Base-by-base conservation (phyloP, 2,113 vertebrate species). In the Chaetops frenatus region DNA sequence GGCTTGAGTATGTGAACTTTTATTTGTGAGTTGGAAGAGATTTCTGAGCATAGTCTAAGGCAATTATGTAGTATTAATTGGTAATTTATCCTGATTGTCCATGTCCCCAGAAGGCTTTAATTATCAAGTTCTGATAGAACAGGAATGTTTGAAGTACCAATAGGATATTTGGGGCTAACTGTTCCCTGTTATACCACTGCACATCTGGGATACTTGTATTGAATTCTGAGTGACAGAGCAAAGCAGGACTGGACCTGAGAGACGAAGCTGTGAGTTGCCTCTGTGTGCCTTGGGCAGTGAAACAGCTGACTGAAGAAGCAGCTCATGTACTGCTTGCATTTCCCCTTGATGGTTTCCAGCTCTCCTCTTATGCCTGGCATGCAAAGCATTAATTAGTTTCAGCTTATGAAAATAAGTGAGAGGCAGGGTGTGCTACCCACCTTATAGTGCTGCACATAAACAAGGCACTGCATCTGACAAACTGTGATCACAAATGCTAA, bases 291-390 rank as follows among this genome's bases (percentile, higher is more conserved):
- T 79, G 62, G 61, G 76, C 79, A 90, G 66, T 44, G 57, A 90
- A 96, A 83, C 50, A 86, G 70, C 53, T 86, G 92, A 90, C 76
- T 88, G 85, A 95, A 95, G 87, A 90, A 95, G 86, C n/a, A 88
- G 81, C 56, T 88, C 73, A 57, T 88, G 53, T 54, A 70, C 42
- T 88, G 91, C 61, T 94, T 70, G 64, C 31, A 42, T 94, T 95
- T 96, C 35, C 64, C n/a, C 50, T 80, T 92, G 85, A 90, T 95
- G 70, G 7, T 74, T 96, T 97, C 92, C 95, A 95, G 92, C 82
- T 94, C 89, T 96, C 61, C 47, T 86, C 51, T 93, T 95, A 89
- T 70, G 57, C 81, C 53, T 66, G 74, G 76, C 73, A 66, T 77
- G 62, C 1, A 1, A 84, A 93, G 76, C 69, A 90, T 87, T 91